phyloP scores from a whole-genome alignment of 2,113 vertebrate species.

The Amazona guildingii region DNA sequence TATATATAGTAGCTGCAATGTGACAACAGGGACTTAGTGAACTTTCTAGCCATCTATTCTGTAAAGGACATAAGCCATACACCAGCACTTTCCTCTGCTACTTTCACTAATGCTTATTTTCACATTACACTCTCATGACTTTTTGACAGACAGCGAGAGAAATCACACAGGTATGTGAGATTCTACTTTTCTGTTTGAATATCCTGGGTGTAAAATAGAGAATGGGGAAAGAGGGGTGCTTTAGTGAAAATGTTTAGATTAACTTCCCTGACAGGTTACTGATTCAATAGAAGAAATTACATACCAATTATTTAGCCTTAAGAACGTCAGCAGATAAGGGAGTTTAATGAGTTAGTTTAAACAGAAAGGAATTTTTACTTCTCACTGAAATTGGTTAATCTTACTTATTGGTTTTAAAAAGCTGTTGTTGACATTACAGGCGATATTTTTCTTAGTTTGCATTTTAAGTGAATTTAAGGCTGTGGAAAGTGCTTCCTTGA shows the following conservation, averaged over 20 bases:
- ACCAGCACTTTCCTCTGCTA: not conserved
- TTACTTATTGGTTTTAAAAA: not conserved
- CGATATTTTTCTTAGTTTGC: not conserved
- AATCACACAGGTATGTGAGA: not conserved
- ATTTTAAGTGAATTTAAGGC: conserved; percentile 3
- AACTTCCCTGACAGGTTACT: not conserved
- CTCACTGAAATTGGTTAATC: not conserved
- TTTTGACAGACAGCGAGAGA: not conserved
- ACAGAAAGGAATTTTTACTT: not conserved
- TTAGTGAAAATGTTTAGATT: not conserved
- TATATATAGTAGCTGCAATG: not conserved
- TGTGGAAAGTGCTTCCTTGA: conserved; percentile 5
- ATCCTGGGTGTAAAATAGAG: not conserved
- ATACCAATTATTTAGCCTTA: not conserved
- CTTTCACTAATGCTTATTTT: not conserved
- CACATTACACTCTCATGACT: not conserved
- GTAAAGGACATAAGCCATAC: not conserved
- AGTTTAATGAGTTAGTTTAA: conserved; percentile 14
- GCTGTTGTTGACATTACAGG: not conserved
- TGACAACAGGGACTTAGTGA: not conserved
- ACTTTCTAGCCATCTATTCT: not conserved
- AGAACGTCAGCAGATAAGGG: not conserved
- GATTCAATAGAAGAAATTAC: not conserved
- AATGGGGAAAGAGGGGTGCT: not conserved
- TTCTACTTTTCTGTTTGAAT: not conserved